Base-by-base conservation (phyloP, 92 coral and sea anemone species). In the Metridium senile region DNA sequence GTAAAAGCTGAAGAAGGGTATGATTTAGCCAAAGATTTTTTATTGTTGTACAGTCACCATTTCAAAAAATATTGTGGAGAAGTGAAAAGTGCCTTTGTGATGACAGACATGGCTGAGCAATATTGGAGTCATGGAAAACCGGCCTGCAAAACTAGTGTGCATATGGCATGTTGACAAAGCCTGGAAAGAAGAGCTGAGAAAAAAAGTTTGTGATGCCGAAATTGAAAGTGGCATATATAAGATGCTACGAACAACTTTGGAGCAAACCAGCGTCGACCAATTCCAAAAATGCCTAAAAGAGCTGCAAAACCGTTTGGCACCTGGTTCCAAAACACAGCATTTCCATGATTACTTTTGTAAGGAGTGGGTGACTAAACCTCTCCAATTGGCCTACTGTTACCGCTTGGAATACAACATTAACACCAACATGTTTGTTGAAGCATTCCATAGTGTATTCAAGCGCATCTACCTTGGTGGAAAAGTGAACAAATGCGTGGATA, bases 381-480 rank as follows among this genome's bases (percentile, higher is more conserved):
- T 57, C 0, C 86, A 87, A 26, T 90, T 89, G 91, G 91, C 89
- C 0, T 83, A 33, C 54, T 83, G 84, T 33, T 82, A 78, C 32
- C 68, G 95, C 23, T 21, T 32, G 17, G 93, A 84, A 26, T 75
- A 78, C 20, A 87, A 84, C 0, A 89, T 89, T 20, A 89, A 82
- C 49, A 82, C 90, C 11, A 85, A 84, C 71, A 88, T 88, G 88
- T 85, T 72, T 33, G 81, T 87, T 0, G 91, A 87, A 58, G 84
- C 89, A 18, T 90, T 87, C 56, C 95, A 90, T 39, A 65, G 85
- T 0, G 89, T 83, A 21, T 87, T 90, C 75, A 90, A 90, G 66
- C 43, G 76, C 13, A 25, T 69, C 4, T 90, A 90, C 68, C 91
- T 87, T 18, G 72, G 79, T 8, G 89, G 91, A 2, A 83, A 86